Base-by-base conservation (phyloP, 2,113 vertebrate species). In the Cyanistes caeruleus region DNA sequence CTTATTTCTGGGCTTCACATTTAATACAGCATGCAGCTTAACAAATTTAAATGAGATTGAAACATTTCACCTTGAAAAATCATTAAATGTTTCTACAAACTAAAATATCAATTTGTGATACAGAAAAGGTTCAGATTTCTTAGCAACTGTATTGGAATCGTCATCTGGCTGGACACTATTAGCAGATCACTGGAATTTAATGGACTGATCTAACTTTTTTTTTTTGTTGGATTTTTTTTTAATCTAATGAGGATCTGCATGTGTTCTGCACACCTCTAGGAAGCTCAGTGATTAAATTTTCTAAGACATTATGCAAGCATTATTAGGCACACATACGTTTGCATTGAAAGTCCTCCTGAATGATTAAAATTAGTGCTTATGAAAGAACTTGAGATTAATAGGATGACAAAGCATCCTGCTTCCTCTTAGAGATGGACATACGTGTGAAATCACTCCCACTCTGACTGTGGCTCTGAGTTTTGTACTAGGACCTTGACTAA, bases 401-500 rank as follows among this genome's bases (percentile, higher is more conserved):
- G 78, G 59, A 69, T 96, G 95, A 95, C 87, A 79, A 91, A 91
- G 78, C 84, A 88, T 79, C 87, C 77, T 85, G 55, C 51, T 87
- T 87, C 87, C 78, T 85, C 59, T 64, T 51, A 69, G 78, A 87
- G 19, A 52, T 8, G 19, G 62, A 58, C 7, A 16, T n/a, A 30
- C 4, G 4, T 33, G 80, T 93, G 94, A 95, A 94, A 94, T 85
- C 84, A 90, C 59, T 88, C 67, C 51, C 19, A 7, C 15, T 59
- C 41, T 73, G 53, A 78, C 41, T 82, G 37, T 84, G 46, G 30
- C 64, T 62, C 64, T 60, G 46, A 60, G 37, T 58, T 41, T 87
- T 60, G 28, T 62, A 46, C 21, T 28, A 43, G 43, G 19, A 84
- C 7, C 49, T 37, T 51, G 67, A 65, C 44, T 89, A 60, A 83